Evolutionary conservation across 2,888 invertebrate genomes (phyloP), one percentile per base, ranked within the genome.

Genomic region (Lepidonotus clava): DNA sequence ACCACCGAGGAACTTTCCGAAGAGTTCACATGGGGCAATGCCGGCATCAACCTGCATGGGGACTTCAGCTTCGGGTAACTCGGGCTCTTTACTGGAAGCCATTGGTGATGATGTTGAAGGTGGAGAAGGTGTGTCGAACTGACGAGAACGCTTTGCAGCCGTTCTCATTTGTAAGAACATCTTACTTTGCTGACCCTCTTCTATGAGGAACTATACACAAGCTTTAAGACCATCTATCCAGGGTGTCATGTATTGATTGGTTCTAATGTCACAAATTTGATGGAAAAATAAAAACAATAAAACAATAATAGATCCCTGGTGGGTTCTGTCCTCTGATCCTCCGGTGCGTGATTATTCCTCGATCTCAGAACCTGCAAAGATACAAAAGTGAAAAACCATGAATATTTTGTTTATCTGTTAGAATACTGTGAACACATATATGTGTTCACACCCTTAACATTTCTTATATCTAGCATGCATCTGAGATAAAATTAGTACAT

Each of bases 111-210:
- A 2, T 14, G 24, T 4, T 4, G 6, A 6, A 21, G 76, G 76
- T 1, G 76, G 40, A n/a, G 76, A 36, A 1, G 76, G 76, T n/a
- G 6, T 76, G 40, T 80, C 80, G 46, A 14, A 46, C 80, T 80
- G 80, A 34, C 18, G 24, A 28, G 41, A 8, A 1, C 41, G 2
- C 80, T 41, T 80, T 24, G 28, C 80, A 28, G 41, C 41, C 18
- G 1, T 80, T 46, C 80, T 80, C 80, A 80, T 80, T 21, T 80
- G 80, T 32, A 80, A 21, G 34, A 46, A 80, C 80, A 80, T 80
- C 21, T 14, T 51, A 51, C 51, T 21, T 21, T 51, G 14, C 51
- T n/a, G n/a, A n/a, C n/a, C n/a, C n/a, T n/a, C n/a, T n/a, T n/a
- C n/a, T n/a, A n/a, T n/a, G n/a, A n/a, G n/a, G n/a, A n/a, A n/a